phyloP scores from a whole-genome alignment of 2,888 invertebrate genomes.

The Listrodromus nycthemerus region DNA sequence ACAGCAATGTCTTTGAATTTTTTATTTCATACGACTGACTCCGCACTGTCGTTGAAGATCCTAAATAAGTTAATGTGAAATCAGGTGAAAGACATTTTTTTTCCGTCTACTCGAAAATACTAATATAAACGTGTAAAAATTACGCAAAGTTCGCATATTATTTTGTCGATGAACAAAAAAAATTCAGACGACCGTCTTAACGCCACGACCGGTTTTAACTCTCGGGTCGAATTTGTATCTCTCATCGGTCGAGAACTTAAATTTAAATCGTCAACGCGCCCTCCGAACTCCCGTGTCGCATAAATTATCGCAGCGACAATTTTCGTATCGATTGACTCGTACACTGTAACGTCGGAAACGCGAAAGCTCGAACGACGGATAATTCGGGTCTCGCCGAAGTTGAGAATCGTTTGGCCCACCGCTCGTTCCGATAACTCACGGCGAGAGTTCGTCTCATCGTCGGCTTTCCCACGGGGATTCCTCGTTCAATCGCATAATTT shows the following conservation, averaged over 20 bases:
- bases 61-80: too few relatives aligned
- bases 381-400: background rate
- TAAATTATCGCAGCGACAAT: conserved; percentile 41
- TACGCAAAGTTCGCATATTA: too few relatives aligned
- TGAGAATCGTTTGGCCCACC: background rate
- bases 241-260: conserved; percentile 35
- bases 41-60: too few relatives aligned
- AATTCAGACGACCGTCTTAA: too few relatives aligned
- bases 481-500: conserved; percentile 56
- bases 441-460: conserved; percentile 27
- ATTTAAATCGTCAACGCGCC: conserved; percentile 60
- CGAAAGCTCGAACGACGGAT: background rate
- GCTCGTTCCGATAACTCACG: background rate
- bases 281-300: conserved; percentile 13
- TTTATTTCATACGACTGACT: too few relatives aligned
- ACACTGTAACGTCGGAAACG: background rate
- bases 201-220: background rate
- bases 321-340: too few relatives aligned
- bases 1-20: too few relatives aligned
- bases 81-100: too few relatives aligned
- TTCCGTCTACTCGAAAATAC: too few relatives aligned
- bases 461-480: conserved; percentile 53
- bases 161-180: too few relatives aligned
- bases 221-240: conserved; percentile 47
- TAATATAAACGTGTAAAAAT: too few relatives aligned